Evolutionary conservation across 2,888 invertebrate species (phyloP).

Genomic region (Diplazon laetatorius): DNA sequence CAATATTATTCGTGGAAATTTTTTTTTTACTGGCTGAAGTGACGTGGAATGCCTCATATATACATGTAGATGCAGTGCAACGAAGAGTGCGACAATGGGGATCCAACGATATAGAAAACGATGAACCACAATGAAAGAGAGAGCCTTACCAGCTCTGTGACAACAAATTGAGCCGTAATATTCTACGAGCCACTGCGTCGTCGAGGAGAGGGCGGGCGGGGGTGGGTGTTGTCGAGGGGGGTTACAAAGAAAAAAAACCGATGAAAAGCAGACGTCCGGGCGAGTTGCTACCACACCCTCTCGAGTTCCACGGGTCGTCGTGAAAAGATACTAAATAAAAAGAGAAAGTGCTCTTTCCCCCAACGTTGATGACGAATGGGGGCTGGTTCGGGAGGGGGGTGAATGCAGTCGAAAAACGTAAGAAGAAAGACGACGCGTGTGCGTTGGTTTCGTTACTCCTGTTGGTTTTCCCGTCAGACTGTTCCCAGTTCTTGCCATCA

Average conservation of each 20-base stretch:
- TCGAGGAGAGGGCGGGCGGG: neutral
- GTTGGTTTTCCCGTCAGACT: constrained; percentile 10
- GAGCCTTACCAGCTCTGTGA: constrained; percentile 39
- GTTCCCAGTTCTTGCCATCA: constrained; percentile 22
- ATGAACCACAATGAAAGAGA: constrained; percentile 12
- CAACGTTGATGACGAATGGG: constrained; percentile 21
- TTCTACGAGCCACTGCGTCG: neutral
- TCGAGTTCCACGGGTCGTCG: constrained; percentile 13
- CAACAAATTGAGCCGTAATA: constrained; percentile 42
- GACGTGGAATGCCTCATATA: no score
- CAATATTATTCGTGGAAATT: no score
- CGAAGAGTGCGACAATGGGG: neutral
- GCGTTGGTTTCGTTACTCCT: constrained; percentile 5
- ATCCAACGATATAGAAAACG: constrained; percentile 7
- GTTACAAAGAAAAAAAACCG: neutral
- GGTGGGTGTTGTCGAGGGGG: neutral
- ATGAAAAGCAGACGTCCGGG: constrained; percentile 26
- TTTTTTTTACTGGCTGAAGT: no score
- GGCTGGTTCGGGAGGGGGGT: no score
- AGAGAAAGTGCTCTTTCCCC: constrained; percentile 1
- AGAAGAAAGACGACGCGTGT: constrained; percentile 23
- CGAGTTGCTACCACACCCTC: constrained; percentile 18
- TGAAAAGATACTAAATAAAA: constrained; percentile 30
- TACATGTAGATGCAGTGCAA: no score
- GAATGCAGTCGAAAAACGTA: constrained; percentile 14